Evolutionary conservation across 30 jellyfish, hydroid and myxozoan genomes (phyloP).

Genomic region (Hydra vulgaris): DNA sequence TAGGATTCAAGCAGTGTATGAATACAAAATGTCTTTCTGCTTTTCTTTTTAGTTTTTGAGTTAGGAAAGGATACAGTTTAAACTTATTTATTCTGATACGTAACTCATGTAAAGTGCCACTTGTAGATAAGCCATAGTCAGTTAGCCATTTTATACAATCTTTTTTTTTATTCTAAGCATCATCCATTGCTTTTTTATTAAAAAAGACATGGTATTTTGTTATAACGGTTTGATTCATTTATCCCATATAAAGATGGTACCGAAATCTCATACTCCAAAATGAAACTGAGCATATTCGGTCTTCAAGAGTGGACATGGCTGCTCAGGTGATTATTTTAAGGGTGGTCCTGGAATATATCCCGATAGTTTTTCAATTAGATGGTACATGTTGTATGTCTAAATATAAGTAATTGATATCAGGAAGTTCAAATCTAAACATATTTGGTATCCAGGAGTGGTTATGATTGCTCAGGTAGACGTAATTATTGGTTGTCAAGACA

Average conservation of each 20-base stretch:
- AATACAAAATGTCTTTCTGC: background rate
- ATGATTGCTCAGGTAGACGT: no score
- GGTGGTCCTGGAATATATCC: no score
- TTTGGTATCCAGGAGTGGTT: no score
- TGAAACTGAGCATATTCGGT: no score
- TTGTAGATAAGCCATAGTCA: conserved; percentile 10
- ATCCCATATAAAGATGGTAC: background rate
- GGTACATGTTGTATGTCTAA: no score
- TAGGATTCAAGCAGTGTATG: background rate
- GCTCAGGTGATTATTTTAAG: no score
- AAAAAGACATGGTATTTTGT: background rate
- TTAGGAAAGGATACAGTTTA: background rate
- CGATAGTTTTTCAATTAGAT: no score
- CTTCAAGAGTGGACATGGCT: no score
- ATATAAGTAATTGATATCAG: no score
- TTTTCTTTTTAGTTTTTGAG: background rate
- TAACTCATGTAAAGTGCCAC: background rate
- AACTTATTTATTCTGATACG: background rate
- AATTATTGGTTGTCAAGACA: no score
- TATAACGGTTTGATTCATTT: background rate
- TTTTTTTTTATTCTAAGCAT: background rate
- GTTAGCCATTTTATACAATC: conserved; percentile 11
- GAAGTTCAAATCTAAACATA: no score
- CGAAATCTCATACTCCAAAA: background rate
- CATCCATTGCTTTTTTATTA: background rate